Percentiles rank a stretch among this genome's conserved stretches.
Conservation (phyloP, 2,113 vertebrate species). For the Tetraodon nigroviridis region DNA sequence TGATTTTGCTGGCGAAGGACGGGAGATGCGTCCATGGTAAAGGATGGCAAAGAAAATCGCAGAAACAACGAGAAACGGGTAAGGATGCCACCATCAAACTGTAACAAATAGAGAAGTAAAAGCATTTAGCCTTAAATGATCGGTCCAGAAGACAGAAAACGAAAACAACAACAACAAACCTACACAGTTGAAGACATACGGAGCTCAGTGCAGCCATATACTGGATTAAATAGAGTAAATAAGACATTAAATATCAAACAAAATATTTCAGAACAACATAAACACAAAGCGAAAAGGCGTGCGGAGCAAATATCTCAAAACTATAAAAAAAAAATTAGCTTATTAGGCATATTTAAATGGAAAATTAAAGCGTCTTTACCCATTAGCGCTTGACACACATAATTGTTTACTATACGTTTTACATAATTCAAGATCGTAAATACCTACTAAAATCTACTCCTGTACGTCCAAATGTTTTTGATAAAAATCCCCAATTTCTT, state of each 20-base stretch:
- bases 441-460: neutral
- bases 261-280: no score
- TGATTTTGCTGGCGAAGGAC: constrained; percentile 60
- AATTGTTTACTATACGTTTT: neutral
- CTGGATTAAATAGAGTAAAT: neutral
- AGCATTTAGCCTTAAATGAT: neutral
- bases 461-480: neutral
- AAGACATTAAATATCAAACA: neutral
- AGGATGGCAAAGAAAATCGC: constrained; percentile 4
- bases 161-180: neutral
- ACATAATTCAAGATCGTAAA: constrained; percentile 11
- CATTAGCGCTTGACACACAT: constrained; percentile 8
- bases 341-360: neutral
- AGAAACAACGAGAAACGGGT: neutral
- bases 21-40: constrained; percentile 53
- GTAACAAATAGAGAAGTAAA: neutral
- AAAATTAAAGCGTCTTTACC: neutral
- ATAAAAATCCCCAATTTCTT: neutral
- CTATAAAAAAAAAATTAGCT: neutral
- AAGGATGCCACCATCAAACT: neutral
- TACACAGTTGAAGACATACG: neutral
- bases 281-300: neutral
- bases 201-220: neutral
- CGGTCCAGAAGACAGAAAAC: neutral
- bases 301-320: neutral